Percentiles rank a stretch among this genome's conserved stretches.
These are phyloP conservation scores for Ceratotherium simum DNA, from an alignment of 2,113 vertebrate species.

Conservation along the genomic window DNA sequence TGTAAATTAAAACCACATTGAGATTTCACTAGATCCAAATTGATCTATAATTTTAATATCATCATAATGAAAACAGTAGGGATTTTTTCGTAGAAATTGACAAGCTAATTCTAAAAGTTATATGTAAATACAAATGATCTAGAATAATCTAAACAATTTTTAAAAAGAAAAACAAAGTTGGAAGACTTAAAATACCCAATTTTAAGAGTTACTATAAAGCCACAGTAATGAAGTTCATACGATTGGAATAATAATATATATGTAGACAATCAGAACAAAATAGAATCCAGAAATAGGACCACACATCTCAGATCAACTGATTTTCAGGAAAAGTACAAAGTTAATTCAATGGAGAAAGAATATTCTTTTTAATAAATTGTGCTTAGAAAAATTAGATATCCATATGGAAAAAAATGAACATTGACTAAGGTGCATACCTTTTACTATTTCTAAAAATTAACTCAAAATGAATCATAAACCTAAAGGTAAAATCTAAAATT, in stretches of 20 bases:
- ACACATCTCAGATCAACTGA: background rate
- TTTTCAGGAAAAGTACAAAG: background rate
- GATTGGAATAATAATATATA: background rate
- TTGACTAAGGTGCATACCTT: background rate
- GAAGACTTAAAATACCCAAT: background rate
- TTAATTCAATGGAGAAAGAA: background rate
- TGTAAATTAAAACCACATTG: background rate
- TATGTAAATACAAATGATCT: background rate
- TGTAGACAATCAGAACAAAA: background rate
- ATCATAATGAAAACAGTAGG: background rate
- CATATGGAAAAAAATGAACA: background rate
- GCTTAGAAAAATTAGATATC: background rate
- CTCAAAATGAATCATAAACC: background rate
- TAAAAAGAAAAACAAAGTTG: background rate
- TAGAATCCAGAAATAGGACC: background rate
- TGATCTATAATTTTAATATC: background rate
- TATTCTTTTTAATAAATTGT: background rate
- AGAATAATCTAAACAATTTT: background rate
- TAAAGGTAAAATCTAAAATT: background rate
- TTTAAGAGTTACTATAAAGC: constrained; percentile 1
- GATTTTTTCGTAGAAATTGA: background rate
- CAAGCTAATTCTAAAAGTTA: background rate
- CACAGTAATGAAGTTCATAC: background rate
- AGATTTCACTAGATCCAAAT: background rate
- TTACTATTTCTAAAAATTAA: background rate